Evolutionary conservation across 2,888 invertebrate species (phyloP), one percentile per base, ranked within the genome.

Genomic region (Sarcophaga subvicina): DNA sequence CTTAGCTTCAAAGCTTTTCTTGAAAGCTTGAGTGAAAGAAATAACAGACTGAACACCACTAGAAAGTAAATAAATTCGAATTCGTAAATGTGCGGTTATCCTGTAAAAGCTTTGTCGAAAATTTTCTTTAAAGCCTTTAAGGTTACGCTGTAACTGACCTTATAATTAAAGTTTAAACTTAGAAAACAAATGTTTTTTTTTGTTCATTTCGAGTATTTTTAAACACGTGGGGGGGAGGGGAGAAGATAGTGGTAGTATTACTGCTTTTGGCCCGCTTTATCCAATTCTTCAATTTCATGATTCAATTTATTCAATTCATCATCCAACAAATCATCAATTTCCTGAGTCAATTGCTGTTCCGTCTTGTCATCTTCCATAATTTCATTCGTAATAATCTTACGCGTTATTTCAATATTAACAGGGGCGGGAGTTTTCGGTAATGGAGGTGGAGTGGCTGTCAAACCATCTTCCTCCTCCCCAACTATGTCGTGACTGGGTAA

Each of bases 301-400:
- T 90, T 90, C 84, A 93, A 88, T 88, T 92, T 93, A 80, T 91
- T 91, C 6, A 93, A 88, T 88, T 93, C 93, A 78, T 92, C 93
- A 78, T 93, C 93, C 49, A 93, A 89, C 86, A 93, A 85, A 70
- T 92, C 91, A 88, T 92, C 92, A 20, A 93, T 93, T 88, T 93
- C 93, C 67, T 90, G 90, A 20, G 90, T 91, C 54, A 93, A 88
- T 70, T 91, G 91, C 87, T 90, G 88, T 75, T 92, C 92, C 2
- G 91, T 90, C 79, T 90, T 91, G 20, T 90, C 88, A 80, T 91
- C 91, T 86, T 93, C 92, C 2, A 92, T 87, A 37, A 93, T 92
- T 79, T 92, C 91, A 88, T 93, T 90, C 4, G 93, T 93, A 66
- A 90, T 92, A 27, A 92, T 91, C 54, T 91, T 92, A 75, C 91